Evolutionary conservation across 1,140 invertebrate species (phyloP), one percentile per base, ranked within the genome.

Genomic region (Triops longicaudatus): DNA sequence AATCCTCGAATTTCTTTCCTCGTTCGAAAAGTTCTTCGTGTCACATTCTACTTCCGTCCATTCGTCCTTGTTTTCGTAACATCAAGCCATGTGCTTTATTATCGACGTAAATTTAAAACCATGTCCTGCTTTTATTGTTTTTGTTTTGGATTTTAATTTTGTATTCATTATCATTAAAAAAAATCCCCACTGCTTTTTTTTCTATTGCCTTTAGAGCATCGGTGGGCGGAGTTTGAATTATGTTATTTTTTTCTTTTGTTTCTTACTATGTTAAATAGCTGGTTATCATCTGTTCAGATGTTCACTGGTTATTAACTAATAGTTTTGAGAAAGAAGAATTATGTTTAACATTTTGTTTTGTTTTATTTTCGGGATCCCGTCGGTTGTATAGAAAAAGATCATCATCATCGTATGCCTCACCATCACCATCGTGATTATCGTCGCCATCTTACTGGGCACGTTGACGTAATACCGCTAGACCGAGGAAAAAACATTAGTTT

Each of bases 311-410:
- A n/a, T n/a, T n/a, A 37, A 37, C 2, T 2, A 37, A 37, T 37
- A 37, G 7, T 37, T 37, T 37, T 2, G 31, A 7, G 2, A 37
- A 37, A 37, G 1, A n/a, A 63, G 43, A 26, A 37, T 63, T 72
- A 31, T 31, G 26, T 77, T 73, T 77, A 31, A 26, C 72, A 26
- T 73, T 28, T 50, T 43, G 12, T 78, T 50, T 44, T 50, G 6
- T 78, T 78, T 43, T 74, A 31, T 75, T 63, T 78, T 78, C 71
- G 27, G 72, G 50, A 76, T 77, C 37, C 72, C 26, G 26, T 72
- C 26, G 75, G 26, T 73, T 42, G 26, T 76, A 31, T 73, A 78
- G 78, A 78, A 78, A 78, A 78, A 78, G 75, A 78, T 78, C 42
- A 76, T 73, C 42, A 78, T 78, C 73, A 76, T 73, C 72, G 73